A percentile compares a stretch with the other conserved stretches of the same genome.
Conservation (phyloP, 1,140 invertebrate species). For the Sminthurinus signatus region DNA sequence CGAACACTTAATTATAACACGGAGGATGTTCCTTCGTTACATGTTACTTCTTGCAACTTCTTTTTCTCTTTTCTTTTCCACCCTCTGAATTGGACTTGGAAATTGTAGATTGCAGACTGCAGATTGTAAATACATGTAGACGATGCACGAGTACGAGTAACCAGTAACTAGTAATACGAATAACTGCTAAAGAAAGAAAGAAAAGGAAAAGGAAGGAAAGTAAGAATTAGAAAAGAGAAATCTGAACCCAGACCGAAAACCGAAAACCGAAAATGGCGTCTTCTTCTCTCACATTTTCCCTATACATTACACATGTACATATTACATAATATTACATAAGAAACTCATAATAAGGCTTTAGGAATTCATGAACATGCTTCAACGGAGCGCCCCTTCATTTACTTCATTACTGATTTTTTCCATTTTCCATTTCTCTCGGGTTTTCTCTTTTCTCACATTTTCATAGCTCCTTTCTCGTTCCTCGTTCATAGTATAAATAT, state of each 20-base stretch:
- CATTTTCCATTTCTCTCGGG: neutral
- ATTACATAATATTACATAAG: too few relatives aligned
- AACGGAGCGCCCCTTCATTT: conserved; percentile 33
- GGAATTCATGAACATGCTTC: conserved; percentile 33
- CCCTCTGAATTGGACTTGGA: neutral
- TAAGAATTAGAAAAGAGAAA: conserved; percentile 10
- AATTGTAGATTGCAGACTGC: too few relatives aligned
- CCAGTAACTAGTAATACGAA: neutral
- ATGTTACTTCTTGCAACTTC: too few relatives aligned
- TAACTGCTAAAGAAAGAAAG: neutral
- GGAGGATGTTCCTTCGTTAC: too few relatives aligned
- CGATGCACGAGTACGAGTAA: too few relatives aligned
- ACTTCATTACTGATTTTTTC: conserved; percentile 31
- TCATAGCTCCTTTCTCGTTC: too few relatives aligned
- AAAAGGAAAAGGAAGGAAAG: conserved; percentile 6
- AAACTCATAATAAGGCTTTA: conserved; percentile 40
- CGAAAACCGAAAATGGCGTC: neutral
- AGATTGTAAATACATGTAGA: too few relatives aligned
- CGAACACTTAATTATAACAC: too few relatives aligned
- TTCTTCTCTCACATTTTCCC: neutral
- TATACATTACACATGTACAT: too few relatives aligned
- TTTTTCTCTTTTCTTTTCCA: too few relatives aligned
- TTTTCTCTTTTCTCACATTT: neutral
- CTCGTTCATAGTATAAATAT: too few relatives aligned
- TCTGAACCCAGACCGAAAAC: neutral